Percentiles rank a stretch among this genome's conserved stretches.
Conservation (phyloP, 2,888 invertebrate species). For the Parnassius mnemosyne region DNA sequence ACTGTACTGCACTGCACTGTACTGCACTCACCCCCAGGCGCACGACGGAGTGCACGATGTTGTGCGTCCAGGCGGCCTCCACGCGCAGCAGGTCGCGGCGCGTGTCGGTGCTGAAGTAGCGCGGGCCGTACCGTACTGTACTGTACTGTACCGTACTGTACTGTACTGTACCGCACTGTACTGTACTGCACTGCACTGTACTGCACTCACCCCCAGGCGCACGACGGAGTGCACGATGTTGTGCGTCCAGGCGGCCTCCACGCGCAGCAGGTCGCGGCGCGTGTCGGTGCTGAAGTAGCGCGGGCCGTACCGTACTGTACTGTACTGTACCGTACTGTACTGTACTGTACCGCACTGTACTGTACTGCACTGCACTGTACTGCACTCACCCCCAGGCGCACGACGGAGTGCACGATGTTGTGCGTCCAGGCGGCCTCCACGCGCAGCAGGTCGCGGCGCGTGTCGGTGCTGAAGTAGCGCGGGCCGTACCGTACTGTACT, state of each 20-base stretch:
- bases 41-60: too few relatives aligned
- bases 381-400: conserved; percentile 89
- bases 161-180: too few relatives aligned
- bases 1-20: too few relatives aligned
- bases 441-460: conserved; percentile 91
- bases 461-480: conserved; percentile 95
- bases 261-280: neutral
- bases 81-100: neutral
- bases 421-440: conserved; percentile 98
- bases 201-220: conserved; percentile 88
- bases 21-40: too few relatives aligned
- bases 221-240: conserved; percentile 95
- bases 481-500: too few relatives aligned
- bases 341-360: neutral
- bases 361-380: neutral
- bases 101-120: neutral
- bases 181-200: neutral
- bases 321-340: too few relatives aligned
- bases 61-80: neutral
- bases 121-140: neutral
- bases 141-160: neutral
- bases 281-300: too few relatives aligned
- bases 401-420: conserved; percentile 94
- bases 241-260: conserved; percentile 92
- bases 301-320: too few relatives aligned